A percentile compares a stretch with the other conserved stretches of the same genome.
phyloP scores from a whole-genome alignment of 35 echinoderm and acorn worm species.

The Apostichopus japonicus region DNA sequence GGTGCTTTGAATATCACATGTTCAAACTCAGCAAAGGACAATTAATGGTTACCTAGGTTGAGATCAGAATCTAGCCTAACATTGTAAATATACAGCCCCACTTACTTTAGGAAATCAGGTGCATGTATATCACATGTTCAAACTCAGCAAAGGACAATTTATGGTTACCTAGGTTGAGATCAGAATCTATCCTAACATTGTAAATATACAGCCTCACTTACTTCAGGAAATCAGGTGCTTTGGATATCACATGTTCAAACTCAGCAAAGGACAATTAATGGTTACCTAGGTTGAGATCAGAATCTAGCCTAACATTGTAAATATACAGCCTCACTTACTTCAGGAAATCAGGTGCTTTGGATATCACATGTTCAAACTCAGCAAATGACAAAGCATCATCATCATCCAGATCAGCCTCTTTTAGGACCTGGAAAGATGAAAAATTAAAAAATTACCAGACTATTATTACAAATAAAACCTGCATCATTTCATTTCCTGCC shows the following conservation, averaged over 20 bases:
- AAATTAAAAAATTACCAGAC: neutral
- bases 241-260: constrained; percentile 99
- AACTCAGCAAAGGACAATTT: constrained; percentile 99
- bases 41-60: neutral
- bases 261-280: constrained; percentile 99
- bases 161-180: too few species aligned
- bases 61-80: too few species aligned
- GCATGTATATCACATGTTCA: constrained; percentile 98
- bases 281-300: too few species aligned
- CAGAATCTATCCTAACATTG: too few species aligned
- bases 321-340: constrained; percentile 84
- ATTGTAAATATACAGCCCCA: neutral
- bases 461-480: too few species aligned
- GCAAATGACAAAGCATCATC: constrained; percentile 98
- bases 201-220: constrained; percentile 69
- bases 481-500: too few species aligned
- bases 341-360: constrained; percentile 97
- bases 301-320: too few species aligned
- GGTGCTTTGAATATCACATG: constrained; percentile 99
- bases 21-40: constrained; percentile 99
- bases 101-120: constrained; percentile 94
- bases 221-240: constrained; percentile 98
- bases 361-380: constrained; percentile 99
- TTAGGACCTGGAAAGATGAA: constrained; percentile 68
- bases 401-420: constrained; percentile 98